Percentiles rank a stretch among this genome's conserved stretches.
These are phyloP conservation scores for Lytechinus variegatus DNA, from an alignment of 35 echinoderm and acorn worm genomes.

Conservation along the genomic window DNA sequence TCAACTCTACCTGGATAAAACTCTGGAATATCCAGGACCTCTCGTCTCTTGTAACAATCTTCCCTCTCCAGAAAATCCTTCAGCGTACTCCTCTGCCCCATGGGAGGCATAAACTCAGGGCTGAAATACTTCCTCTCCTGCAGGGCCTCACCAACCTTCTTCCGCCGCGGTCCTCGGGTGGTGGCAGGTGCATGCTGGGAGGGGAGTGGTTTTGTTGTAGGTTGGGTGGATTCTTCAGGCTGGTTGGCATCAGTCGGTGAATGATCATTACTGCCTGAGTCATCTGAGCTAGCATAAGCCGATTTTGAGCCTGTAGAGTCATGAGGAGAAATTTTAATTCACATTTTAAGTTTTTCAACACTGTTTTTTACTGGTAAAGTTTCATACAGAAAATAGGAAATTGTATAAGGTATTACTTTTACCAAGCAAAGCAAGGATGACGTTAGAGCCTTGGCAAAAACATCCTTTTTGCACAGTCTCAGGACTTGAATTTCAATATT, in stretches of 20 bases:
- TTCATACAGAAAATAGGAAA: no score
- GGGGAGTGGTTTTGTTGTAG: neutral
- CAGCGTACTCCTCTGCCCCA: slow-evolving; percentile 75
- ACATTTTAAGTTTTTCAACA: no score
- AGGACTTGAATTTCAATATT: no score
- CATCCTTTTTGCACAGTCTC: no score
- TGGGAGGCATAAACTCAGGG: slow-evolving; percentile 87
- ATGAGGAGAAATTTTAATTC: neutral
- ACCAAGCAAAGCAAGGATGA: no score
- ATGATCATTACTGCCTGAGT: neutral
- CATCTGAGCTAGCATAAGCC: neutral
- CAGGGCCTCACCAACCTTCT: slow-evolving; percentile 27
- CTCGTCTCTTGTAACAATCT: slow-evolving; percentile 83
- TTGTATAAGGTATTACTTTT: no score
- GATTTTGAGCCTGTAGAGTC: neutral
- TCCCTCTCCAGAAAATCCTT: slow-evolving; percentile 83
- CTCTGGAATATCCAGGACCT: slow-evolving; percentile 86
- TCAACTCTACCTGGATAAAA: slow-evolving; percentile 91
- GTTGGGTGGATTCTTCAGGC: neutral
- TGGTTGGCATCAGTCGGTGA: neutral
- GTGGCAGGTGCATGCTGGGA: neutral
- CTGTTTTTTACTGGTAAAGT: no score
- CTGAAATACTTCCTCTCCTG: slow-evolving; percentile 56
- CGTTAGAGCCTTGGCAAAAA: no score
- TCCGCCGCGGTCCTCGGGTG: slow-evolving; percentile 39